These are phyloP conservation scores for Asobara japonica DNA, from an alignment of 1,140 invertebrate genomes.

Conservation along the genomic window DNA sequence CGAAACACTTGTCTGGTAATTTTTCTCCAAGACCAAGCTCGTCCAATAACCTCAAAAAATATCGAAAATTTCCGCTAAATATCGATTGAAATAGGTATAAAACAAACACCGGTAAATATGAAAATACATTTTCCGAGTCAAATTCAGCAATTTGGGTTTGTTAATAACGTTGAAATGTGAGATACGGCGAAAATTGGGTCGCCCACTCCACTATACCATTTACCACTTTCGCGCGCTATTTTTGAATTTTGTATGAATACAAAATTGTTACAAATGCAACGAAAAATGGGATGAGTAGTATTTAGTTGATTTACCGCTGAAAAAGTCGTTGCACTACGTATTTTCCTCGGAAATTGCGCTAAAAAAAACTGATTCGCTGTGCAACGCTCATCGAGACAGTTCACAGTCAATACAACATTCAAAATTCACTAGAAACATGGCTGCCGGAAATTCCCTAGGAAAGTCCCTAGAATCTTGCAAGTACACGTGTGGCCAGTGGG, in stretches of 20 bases:
- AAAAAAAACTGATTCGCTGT: not conserved
- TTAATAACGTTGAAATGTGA: not conserved
- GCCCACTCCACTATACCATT: not conserved
- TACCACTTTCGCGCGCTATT: not conserved
- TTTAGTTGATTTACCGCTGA: not conserved
- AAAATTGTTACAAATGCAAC: not conserved
- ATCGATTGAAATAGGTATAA: not conserved
- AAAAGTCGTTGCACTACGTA: not conserved
- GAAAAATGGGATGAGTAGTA: not conserved
- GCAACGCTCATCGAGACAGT: conserved; percentile 5
- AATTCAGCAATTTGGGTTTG: not conserved
- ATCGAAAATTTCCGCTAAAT: not conserved
- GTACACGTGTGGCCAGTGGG: not conserved
- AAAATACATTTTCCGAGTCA: not conserved
- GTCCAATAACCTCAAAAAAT: not conserved
- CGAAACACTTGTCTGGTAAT: not conserved
- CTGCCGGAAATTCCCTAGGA: not conserved
- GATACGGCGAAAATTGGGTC: not conserved
- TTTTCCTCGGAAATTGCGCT: not conserved
- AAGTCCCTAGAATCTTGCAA: not conserved
- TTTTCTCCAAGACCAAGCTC: not conserved
- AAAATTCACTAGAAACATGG: not conserved
- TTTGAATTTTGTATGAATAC: not conserved
- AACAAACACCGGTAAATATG: not conserved
- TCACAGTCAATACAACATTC: not conserved